Conservation (phyloP, 2,113 vertebrate species). For the Elephas maximus region DNA sequence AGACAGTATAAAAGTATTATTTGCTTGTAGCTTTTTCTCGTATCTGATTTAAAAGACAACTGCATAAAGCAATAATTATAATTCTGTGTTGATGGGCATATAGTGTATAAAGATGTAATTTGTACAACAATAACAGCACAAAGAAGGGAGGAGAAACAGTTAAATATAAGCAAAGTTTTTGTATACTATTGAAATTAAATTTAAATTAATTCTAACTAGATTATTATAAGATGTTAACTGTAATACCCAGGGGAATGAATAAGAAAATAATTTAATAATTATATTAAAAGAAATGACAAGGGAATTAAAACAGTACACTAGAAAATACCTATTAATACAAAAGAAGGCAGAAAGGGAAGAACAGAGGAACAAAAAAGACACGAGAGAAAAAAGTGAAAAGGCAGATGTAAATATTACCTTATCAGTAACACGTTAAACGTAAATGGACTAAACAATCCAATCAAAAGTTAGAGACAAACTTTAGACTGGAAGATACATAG, state of each 20-base stretch:
- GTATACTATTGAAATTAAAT: conserved; percentile 13
- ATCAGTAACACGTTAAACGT: neutral
- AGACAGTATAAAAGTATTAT: no score
- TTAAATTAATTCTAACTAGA: conserved; percentile 23
- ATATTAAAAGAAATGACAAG: neutral
- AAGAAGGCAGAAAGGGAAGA: neutral
- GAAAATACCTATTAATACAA: neutral
- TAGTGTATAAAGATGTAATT: conserved; percentile 18
- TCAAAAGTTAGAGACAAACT: neutral
- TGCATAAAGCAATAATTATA: neutral
- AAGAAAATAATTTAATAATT: conserved; percentile 9
- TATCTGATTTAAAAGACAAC: no score
- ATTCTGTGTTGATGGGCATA: conserved; percentile 2
- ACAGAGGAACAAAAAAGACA: neutral
- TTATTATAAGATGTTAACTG: neutral
- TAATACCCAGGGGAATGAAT: neutral
- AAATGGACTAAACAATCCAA: neutral
- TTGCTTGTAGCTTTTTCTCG: no score
- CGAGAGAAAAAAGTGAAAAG: conserved; percentile 24
- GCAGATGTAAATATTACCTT: neutral
- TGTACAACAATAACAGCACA: neutral
- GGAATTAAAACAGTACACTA: neutral
- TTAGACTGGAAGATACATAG: conserved; percentile 23
- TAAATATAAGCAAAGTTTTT: neutral
- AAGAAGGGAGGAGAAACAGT: neutral